Evolutionary conservation across 1,140 invertebrate species (phyloP), one percentile per base, ranked within the genome.

Genomic region (Aphidius ervi): DNA sequence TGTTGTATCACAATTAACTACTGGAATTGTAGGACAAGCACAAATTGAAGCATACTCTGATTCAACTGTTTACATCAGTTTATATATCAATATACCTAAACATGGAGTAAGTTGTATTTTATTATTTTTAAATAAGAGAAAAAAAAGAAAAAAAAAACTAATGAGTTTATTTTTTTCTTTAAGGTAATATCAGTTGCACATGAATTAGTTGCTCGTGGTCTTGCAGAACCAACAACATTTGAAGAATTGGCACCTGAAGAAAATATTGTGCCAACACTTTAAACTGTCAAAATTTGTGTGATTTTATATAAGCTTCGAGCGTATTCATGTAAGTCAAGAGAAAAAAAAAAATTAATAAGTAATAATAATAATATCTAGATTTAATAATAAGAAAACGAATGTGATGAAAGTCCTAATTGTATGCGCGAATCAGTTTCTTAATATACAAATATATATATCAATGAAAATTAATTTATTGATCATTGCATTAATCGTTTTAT

Each of bases 21-120:
- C 85, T 67, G 88, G 88, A 58, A 85, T 89, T 71, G 82, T 94
- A 66, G 83, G 94, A 63, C 92, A 94, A 83, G 93, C 93, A 62
- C 89, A 94, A 80, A 85, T 97, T 62, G 88, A 88, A 65, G 89
- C 87, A 63, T 92, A 93, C 70, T 87, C 88, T 63, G 86, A 89
- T 47, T 50, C 62, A 9, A 65, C 66, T 55, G 64, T 65, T 57
- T 76, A 72, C 56, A 62, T 79, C 42, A 74, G 69, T 58, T 61
- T 79, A 58, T 80, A 73, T 68, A 68, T 74, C 58, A 74, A 69
- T 63, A 67, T 80, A 55, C 69, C 66, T 6, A 74, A 74, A 59
- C 68, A 78, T 42, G 78, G 77, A 47, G 75, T 78, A 68, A 73
- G 59, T 56, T 43, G 0, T 9, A 6, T 37, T 40, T 43, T 50